Evolutionary conservation across 1,140 invertebrate species (phyloP), one percentile per base, ranked within the genome.

Genomic region (Lerema accius): DNA sequence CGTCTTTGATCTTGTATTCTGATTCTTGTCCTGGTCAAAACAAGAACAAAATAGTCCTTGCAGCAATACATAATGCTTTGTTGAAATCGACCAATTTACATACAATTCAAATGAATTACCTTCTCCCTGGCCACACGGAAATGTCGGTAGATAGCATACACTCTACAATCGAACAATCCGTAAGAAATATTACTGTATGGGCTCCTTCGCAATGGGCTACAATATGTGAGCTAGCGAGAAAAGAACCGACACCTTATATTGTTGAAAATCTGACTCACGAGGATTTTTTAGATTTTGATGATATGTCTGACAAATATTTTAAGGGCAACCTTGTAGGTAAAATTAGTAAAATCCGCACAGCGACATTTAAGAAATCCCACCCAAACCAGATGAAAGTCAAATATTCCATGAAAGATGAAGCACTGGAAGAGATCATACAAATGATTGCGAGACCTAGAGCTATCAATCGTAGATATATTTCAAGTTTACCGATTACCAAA

Each of bases 21-120:
- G 69, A 68, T 35, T 63, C 49, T 42, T 65, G 63, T 32, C 43
- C 45, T 26, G 69, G 69, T 1, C 63, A 72, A 40, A 72, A 72
- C 14, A 58, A 58, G 11, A 72, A 68, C 13, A 59, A 62, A 62
- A 58, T 46, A 10, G 55, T 68, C 7, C 35, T 72, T 10, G 32
- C 69, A 45, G 28, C 45, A 15, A 28, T 71, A 17, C 28, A 71
- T 42, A 17, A 63, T 11, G 45, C 43, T 46, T 63, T 70, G 17
- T 13, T 32, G 11, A 13, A 43, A 26, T 65, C 45, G n/a, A 50
- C 10, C 10, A 63, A 66, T 60, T 16, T 70, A 17, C 37, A 59
- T 32, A 26, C 51, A 13, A 63, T 71, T 45, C 62, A 68, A 50
- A 69, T 72, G 6, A 72, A 72, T 53, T 72, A 50, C 28, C 56